Evolutionary conservation across 1,140 invertebrate genomes (phyloP), one percentile per base, ranked within the genome.

Genomic region (Trachymyrmex cornetzi): DNA sequence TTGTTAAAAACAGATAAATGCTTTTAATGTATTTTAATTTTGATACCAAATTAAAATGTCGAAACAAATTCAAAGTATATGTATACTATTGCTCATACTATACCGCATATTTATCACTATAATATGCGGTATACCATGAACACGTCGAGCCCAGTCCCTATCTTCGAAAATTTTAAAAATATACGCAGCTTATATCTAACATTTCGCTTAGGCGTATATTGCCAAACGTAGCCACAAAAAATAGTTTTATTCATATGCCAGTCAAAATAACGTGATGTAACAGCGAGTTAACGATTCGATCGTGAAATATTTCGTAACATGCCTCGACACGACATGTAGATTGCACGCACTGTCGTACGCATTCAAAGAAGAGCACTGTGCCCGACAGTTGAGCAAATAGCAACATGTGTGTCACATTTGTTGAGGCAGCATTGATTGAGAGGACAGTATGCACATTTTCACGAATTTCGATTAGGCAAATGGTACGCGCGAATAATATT

Each of bases 301-400:
- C 55, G 61, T 59, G 34, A 55, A 84, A 80, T 64, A 34, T 90
- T 82, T 90, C 59, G 67, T 38, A 90, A 90, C 53, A 66, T 59
- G 80, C 66, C 34, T 72, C 80, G 34, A 38, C 9, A 19, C 30
- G 61, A 67, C 24, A 50, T 88, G 63, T 24, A 59, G 38, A 80
- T 67, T 87, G 24, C 50, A 53, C 59, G 30, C 22, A 57, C 16
- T 80, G 71, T 84, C 61, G 66, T 27, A 22, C 22, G 59, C 64
- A 50, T 87, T 85, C 50, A 74, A 88, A 67, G 48, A 87, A 48
- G 34, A 22, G 50, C 14, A 16, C 61, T 85, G 80, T 80, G 1
- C 7, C 7, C 12, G 80, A 90, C 88, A 84, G 86, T 63, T 77
- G 57, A 63, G 66, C 69, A 50, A 85, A 84, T 69, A 67, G 53